phyloP scores from a whole-genome alignment of 1,140 invertebrate species.

The Zaprionus camerounensis region DNA sequence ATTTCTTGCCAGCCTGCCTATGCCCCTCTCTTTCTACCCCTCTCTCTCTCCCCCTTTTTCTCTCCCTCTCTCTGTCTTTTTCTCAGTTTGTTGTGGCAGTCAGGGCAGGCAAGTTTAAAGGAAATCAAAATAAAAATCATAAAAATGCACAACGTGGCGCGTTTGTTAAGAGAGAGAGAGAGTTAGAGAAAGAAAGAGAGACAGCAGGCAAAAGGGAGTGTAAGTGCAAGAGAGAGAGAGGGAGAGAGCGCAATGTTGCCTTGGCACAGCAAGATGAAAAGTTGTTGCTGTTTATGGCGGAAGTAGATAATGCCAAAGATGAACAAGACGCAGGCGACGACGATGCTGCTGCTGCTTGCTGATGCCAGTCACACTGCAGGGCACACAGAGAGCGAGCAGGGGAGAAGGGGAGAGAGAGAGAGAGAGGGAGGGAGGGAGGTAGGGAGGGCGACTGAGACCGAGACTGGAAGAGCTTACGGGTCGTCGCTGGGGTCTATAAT shows the following conservation, averaged over 20 bases:
- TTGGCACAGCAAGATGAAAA: conserved; percentile 81
- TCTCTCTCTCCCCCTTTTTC: too few relatives aligned
- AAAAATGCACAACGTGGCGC: conserved; percentile 78
- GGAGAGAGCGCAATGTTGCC: conserved; percentile 49
- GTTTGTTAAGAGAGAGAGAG: conserved; percentile 37
- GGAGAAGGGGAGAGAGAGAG: not conserved
- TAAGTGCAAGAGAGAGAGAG: conserved; percentile 40
- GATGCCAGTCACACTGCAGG: conserved; percentile 42
- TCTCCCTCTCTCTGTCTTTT: not conserved
- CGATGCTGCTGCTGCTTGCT: conserved; percentile 26
- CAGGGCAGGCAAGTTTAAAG: conserved; percentile 75
- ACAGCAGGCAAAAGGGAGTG: conserved; percentile 15
- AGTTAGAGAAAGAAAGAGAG: conserved; percentile 1
- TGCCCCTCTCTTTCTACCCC: too few relatives aligned
- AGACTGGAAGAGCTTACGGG: conserved; percentile 68
- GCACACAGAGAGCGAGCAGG: not conserved
- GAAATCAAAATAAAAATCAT: conserved; percentile 83
- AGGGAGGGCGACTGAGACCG: conserved; percentile 3
- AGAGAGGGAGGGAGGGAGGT: not conserved
- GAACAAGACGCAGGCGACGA: conserved; percentile 69
- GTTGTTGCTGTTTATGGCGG: conserved; percentile 82
- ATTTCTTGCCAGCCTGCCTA: conserved; percentile 40
- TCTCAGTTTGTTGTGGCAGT: conserved; percentile 38
- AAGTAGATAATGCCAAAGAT: conserved; percentile 82
- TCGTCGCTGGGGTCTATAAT: conserved; percentile 78